Percentiles rank a stretch among this genome's conserved stretches.
These are phyloP conservation scores for Allacma fusca DNA, from an alignment of 2,888 invertebrate species.

Conservation along the genomic window DNA sequence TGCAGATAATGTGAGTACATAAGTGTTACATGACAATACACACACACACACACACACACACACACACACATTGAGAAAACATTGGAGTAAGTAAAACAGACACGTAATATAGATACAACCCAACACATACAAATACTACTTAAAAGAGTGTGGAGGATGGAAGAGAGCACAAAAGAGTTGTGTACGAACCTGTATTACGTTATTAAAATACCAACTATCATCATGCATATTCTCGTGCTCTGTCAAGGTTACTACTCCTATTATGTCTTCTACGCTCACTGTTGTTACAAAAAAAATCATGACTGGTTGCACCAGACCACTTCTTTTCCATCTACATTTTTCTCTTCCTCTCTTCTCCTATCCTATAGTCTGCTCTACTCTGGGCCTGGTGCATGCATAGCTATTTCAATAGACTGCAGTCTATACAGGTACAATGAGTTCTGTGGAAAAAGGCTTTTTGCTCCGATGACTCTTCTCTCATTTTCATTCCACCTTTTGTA, in stretches of 20 bases:
- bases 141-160: background rate
- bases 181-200: conserved; percentile 11
- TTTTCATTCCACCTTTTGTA: background rate
- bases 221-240: conserved; percentile 16
- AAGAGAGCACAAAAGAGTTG: background rate
- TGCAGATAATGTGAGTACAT: background rate
- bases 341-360: background rate
- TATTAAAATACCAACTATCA: conserved; percentile 8
- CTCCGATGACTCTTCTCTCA: conserved; percentile 4
- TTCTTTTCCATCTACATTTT: conserved; percentile 33
- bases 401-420: background rate
- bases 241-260: conserved; percentile 43
- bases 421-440: conserved; percentile 2
- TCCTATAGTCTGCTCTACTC: background rate
- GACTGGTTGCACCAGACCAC: conserved; percentile 46
- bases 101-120: background rate
- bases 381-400: background rate
- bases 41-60: background rate
- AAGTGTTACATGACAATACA: conserved; percentile 16
- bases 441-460: background rate
- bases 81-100: conserved; percentile 12
- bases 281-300: conserved; percentile 42
- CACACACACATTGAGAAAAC: background rate
- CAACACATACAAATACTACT: background rate
- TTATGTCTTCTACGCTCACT: conserved; percentile 33